Evolutionary conservation across 2,113 vertebrate genomes (phyloP).

Genomic region (Tenebrosternarchus preto): DNA sequence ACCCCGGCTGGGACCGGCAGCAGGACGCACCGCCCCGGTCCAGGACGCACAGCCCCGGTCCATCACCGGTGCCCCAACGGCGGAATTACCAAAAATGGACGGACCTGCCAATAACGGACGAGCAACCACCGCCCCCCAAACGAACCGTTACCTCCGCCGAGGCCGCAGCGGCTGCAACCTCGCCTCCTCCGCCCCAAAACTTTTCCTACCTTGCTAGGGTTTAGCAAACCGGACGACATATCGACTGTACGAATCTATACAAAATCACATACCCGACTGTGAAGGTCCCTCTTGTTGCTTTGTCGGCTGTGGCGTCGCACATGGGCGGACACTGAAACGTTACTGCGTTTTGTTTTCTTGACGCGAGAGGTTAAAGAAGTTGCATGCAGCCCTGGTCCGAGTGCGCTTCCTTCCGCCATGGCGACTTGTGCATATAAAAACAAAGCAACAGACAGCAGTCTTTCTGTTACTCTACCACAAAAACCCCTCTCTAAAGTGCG

Average conservation of each 20-base stretch:
- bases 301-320: conserved; percentile 53
- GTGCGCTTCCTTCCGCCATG: conserved; percentile 56
- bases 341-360: conserved; percentile 48
- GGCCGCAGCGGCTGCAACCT: too few species aligned
- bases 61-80: too few species aligned
- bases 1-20: too few species aligned
- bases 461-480: not conserved
- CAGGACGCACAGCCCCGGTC: too few species aligned
- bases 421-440: not conserved
- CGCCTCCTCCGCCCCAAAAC: not conserved
- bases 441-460: not conserved
- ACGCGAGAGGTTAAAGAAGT: conserved; percentile 35
- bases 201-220: not conserved
- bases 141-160: too few species aligned
- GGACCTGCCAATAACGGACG: too few species aligned
- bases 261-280: conserved; percentile 49
- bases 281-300: conserved; percentile 47
- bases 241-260: not conserved
- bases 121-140: too few species aligned
- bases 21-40: too few species aligned
- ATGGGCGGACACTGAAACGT: not conserved
- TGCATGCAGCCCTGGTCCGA: conserved; percentile 29
- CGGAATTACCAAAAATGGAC: too few species aligned
- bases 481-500: not conserved
- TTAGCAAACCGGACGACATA: not conserved